Evolutionary conservation across 2,888 invertebrate species (phyloP).

Genomic region (Gasteruption jaculator): DNA sequence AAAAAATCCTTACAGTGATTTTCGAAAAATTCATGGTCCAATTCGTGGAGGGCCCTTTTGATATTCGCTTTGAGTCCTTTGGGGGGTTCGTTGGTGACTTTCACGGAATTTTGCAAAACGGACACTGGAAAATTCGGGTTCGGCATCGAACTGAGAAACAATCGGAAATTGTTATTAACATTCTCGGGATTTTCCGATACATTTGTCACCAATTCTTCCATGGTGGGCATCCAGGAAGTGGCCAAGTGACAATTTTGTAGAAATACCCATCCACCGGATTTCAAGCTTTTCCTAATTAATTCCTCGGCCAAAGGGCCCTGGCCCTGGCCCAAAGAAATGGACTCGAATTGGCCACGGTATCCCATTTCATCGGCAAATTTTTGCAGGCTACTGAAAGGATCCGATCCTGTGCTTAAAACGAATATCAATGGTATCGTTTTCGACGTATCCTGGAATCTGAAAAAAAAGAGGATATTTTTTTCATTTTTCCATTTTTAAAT

Average conservation of each 20-base stretch:
- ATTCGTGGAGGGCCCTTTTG: slow-evolving; percentile 74
- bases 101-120: slow-evolving; percentile 87
- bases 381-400: slow-evolving; percentile 79
- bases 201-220: slow-evolving; percentile 75
- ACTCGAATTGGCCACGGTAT: slow-evolving; percentile 59
- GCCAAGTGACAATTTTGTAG: slow-evolving; percentile 90
- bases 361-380: slow-evolving; percentile 77
- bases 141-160: slow-evolving; percentile 89
- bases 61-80: slow-evolving; percentile 88
- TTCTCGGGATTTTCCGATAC: slow-evolving; percentile 64
- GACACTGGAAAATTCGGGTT: slow-evolving; percentile 82
- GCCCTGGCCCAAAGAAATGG: slow-evolving; percentile 87
- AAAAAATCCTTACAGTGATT: slow-evolving; percentile 60
- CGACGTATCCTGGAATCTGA: slow-evolving; percentile 68
- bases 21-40: slow-evolving; percentile 77
- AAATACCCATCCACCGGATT: slow-evolving; percentile 83
- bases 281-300: slow-evolving; percentile 67
- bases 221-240: slow-evolving; percentile 84
- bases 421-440: slow-evolving; percentile 76
- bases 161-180: slow-evolving; percentile 70
- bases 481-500: not conserved
- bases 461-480: slow-evolving; percentile 29
- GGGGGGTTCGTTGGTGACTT: slow-evolving; percentile 92
- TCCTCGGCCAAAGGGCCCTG: slow-evolving; percentile 86
- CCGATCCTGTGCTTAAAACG: slow-evolving; percentile 83